Evolutionary conservation across 2,113 vertebrate species (phyloP).

Genomic region (Plectropomus leopardus): DNA sequence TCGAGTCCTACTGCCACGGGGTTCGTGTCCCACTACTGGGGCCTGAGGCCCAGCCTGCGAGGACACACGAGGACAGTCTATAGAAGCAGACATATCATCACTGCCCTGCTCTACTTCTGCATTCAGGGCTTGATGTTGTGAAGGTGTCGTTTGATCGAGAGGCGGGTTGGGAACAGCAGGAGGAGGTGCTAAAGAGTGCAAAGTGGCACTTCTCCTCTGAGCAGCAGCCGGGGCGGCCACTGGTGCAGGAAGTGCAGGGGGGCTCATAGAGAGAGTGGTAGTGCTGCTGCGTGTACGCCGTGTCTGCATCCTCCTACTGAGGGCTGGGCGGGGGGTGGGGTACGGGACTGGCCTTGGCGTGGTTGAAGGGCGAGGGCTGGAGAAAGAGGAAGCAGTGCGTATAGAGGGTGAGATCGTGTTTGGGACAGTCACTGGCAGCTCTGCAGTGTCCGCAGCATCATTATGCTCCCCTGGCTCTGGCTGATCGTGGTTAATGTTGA

Average conservation of each 20-base stretch:
- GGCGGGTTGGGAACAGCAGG: slow-evolving; percentile 54
- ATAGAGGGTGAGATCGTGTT: slow-evolving; percentile 61
- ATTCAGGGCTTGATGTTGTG: slow-evolving; percentile 64
- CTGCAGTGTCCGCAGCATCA: slow-evolving; percentile 72
- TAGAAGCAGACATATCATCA: slow-evolving; percentile 59
- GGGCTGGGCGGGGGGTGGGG: slow-evolving; percentile 74
- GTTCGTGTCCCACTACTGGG: slow-evolving; percentile 66
- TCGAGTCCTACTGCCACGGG: slow-evolving; percentile 89
- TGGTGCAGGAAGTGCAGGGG: slow-evolving; percentile 72
- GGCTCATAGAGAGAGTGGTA: slow-evolving; percentile 65
- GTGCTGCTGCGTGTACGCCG: slow-evolving; percentile 88
- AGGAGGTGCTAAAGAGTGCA: slow-evolving; percentile 68
- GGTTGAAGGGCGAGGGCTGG: slow-evolving; percentile 58
- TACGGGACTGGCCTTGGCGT: slow-evolving; percentile 73
- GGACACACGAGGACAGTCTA: slow-evolving; percentile 76
- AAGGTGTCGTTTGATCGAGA: slow-evolving; percentile 61
- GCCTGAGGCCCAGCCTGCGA: slow-evolving; percentile 67
- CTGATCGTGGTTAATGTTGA: slow-evolving; percentile 95
- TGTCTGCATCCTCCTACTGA: slow-evolving; percentile 82
- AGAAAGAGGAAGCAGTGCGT: slow-evolving; percentile 66
- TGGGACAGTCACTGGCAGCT: slow-evolving; percentile 67
- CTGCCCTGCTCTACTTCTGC: slow-evolving; percentile 77
- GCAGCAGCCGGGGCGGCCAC: slow-evolving; percentile 55
- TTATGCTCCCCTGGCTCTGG: slow-evolving; percentile 86
- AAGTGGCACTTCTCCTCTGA: slow-evolving; percentile 74